Conservation (phyloP, 2,113 vertebrate species). For the Fregata magnificens region DNA sequence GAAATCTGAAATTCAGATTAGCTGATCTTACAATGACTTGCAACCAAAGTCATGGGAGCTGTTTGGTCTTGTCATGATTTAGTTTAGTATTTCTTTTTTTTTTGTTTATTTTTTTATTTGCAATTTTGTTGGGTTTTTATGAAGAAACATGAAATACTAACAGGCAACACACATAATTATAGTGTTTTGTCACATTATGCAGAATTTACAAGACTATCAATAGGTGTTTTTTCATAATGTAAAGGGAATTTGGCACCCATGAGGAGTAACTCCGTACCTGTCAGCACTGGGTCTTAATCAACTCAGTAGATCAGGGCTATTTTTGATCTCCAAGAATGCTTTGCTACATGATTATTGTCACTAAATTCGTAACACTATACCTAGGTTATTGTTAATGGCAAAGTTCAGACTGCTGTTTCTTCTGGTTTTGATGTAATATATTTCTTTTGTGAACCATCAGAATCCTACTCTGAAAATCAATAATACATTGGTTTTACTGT, state of each 20-base stretch:
- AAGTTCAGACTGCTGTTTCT: not conserved
- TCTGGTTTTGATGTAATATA: not conserved
- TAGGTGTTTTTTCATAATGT: not conserved
- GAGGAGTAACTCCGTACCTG: not conserved
- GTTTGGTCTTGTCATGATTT: not conserved
- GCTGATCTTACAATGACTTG: not conserved
- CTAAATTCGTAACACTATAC: not conserved
- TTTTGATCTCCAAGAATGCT: not conserved
- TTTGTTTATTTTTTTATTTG: not conserved
- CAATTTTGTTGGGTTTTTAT: not conserved
- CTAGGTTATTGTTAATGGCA: not conserved
- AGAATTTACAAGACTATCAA: not conserved
- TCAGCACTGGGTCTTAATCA: not conserved
- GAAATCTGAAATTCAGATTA: not conserved
- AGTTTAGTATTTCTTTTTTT: not conserved
- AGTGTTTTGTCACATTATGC: not conserved
- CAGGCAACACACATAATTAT: not conserved
- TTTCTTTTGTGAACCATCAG: not conserved
- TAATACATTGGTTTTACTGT: not conserved
- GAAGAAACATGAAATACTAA: not conserved
- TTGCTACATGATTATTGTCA: not conserved
- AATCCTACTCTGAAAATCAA: not conserved
- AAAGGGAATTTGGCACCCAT: not conserved
- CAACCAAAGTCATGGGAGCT: not conserved
- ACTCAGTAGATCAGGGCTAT: not conserved